Base-by-base conservation (phyloP, 2,797 vertebrate genomes). In the Enteromius mattozi region DNA sequence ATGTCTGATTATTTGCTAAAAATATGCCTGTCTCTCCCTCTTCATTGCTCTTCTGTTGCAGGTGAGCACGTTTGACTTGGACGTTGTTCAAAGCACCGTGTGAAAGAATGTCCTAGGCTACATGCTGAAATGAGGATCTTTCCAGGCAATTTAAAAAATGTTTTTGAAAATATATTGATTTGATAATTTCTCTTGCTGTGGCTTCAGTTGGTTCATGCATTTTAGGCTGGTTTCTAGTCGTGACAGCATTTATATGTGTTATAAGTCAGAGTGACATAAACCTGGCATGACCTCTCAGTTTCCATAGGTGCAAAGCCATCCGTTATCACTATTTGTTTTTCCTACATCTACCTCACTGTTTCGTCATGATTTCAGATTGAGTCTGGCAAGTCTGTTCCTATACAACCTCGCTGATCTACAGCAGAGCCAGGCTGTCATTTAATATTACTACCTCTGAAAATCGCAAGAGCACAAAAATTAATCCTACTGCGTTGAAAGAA, bases 221-320 rank as follows among this genome's bases (percentile, higher is more conserved):
- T 74, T 49, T 40, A 81, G 40, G 33, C 63, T 65, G 2, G n/a
- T 80, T 35, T 72, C 51, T 49, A 42, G 61, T 56, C 2, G 10
- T 85, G 79, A 85, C 81, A 81, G 61, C 81, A 70, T 81, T 81
- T 85, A 49, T 42, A 21, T 78, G 40, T 51, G 66, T 27, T 27
- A 27, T 68, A 37, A 56, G 61, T 74, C 66, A 74, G 24, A 71
- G 42, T 56, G 81, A 81, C 47, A 71, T 71, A 71, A 88, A 85
- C 81, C 86, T 75, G 80, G 68, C 56, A 83, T 63, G 72, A 85
- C 82, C 84, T 68, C 82, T 75, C 45, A 61, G 77, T 88, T 91
- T 88, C 86, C 83, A 80, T 78, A 82, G 80, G 71, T 10, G 40
- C 72, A 74, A 85, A 86, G 72, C 78, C 27, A 84, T 85, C 81